Percentiles rank a stretch among this genome's conserved stretches.
phyloP scores from a whole-genome alignment of 2,113 vertebrate genomes.

The Rhinichthys klamathensis region DNA sequence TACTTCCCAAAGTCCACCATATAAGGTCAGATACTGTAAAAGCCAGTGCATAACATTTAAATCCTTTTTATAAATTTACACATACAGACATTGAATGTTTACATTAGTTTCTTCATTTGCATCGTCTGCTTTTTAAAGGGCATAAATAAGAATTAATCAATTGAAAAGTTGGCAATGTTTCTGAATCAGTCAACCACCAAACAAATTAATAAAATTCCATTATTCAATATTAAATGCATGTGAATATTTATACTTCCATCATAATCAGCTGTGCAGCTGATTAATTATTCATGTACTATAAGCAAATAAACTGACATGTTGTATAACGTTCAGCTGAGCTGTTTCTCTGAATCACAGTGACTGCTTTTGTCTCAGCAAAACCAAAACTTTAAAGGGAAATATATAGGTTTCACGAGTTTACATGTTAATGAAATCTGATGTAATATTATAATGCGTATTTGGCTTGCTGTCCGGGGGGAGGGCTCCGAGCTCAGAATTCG shows the following conservation, averaged over 20 bases:
- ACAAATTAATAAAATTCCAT: neutral
- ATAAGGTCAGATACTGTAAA: neutral
- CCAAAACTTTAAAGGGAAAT: conserved; percentile 24
- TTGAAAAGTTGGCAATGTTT: neutral
- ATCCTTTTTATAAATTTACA: neutral
- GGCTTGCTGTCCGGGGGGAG: too few species aligned
- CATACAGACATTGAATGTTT: neutral
- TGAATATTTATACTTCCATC: conserved; percentile 22
- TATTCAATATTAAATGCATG: conserved; percentile 27
- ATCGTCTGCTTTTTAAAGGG: neutral
- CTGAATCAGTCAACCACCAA: conserved; percentile 4
- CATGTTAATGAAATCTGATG: too few species aligned
- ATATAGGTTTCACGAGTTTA: too few species aligned
- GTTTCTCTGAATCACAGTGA: conserved; percentile 4
- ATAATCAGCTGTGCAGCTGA: neutral
- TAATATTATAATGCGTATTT: too few species aligned
- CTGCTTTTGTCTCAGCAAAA: conserved; percentile 32
- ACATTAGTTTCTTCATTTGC: neutral
- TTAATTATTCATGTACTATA: conserved; percentile 16
- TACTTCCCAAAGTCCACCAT: neutral
- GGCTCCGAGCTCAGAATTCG: too few species aligned
- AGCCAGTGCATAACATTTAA: neutral
- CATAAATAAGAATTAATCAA: neutral
- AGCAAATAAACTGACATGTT: conserved; percentile 21
- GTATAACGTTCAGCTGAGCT: conserved; percentile 21